phyloP scores from a whole-genome alignment of 2,888 invertebrate species.

The Pediacus dermestoides region DNA sequence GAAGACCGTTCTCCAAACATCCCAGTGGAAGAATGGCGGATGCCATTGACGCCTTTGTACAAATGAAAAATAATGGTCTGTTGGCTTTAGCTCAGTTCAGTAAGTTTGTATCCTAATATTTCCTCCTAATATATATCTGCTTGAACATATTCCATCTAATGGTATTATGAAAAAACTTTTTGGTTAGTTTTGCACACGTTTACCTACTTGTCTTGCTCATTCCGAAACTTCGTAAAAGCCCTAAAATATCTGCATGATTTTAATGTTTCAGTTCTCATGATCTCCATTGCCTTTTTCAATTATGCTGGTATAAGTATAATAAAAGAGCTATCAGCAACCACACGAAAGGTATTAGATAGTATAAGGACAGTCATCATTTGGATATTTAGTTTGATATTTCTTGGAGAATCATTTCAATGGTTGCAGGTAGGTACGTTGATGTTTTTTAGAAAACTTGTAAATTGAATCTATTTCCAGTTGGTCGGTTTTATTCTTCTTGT shows the following conservation, averaged over 20 bases:
- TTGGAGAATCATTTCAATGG: constrained; percentile 78
- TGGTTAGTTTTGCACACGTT: too few relatives aligned
- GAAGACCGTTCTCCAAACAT: constrained; percentile 72
- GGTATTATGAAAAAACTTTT: too few relatives aligned
- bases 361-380: constrained; percentile 83
- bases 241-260: too few relatives aligned
- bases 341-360: constrained; percentile 41
- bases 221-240: too few relatives aligned
- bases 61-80: constrained; percentile 64
- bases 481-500: constrained; percentile 75
- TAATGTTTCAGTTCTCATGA: too few relatives aligned
- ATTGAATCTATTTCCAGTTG: constrained; percentile 32
- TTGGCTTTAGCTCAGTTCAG: constrained; percentile 69
- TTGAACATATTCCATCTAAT: too few relatives aligned
- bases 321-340: constrained; percentile 84
- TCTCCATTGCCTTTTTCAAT: constrained; percentile 84
- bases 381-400: constrained; percentile 70
- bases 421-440: constrained; percentile 56
- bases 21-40: constrained; percentile 78
- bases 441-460: not conserved
- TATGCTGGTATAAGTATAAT: constrained; percentile 65
- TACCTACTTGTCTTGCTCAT: too few relatives aligned
- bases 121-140: too few relatives aligned
- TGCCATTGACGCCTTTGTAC: constrained; percentile 76
- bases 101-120: too few relatives aligned